Evolutionary conservation across 2,113 vertebrate genomes (phyloP), one percentile per base, ranked within the genome.

Genomic region (Otus sunia): DNA sequence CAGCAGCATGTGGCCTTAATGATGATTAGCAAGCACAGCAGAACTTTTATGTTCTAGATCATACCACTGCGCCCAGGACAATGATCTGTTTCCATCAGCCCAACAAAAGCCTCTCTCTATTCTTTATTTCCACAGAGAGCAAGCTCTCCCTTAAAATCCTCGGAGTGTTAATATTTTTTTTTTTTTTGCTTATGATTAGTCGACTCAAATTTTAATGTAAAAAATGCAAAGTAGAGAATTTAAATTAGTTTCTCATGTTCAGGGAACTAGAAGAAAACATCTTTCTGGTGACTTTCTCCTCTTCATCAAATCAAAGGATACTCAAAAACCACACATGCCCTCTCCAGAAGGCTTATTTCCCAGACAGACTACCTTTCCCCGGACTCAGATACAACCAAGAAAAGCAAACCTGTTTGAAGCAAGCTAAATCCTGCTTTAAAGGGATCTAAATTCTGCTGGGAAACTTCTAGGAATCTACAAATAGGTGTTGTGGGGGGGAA

Each of bases 11-110:
- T 36, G 93, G 50, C 63, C 58, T 86, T 79, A 36, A 29, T 4
- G 82, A 5, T 34, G 67, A 92, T 90, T 47, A 95, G 96, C 92
- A 71, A 97, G 47, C 92, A 13, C 94, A 95, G 95, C 93, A 96
- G 67, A 93, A 86, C 86, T 55, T 94, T 90, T 93, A 30, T 93
- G 59, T 15, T 71, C 66, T 12, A 9, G 22, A 43, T 88, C 55
- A 4, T 36, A 17, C 12, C 43, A 11, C 27, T 6, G 60, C 2
- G 5, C 25, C 60, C 78, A 52, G 92, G 78, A 93, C 93, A 92
- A 86, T 93, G 85, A 45, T 56, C 71, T 2, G 1, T 26, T 78
- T 49, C 81, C 85, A 88, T 16, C 45, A 88, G 80, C 67, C 74
- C 59, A 45, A 53, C 93, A 77, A 94, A 96, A 96, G 47, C 63